These are phyloP conservation scores for Ataeniobius toweri DNA, from an alignment of 2,797 vertebrate genomes.

Conservation along the genomic window DNA sequence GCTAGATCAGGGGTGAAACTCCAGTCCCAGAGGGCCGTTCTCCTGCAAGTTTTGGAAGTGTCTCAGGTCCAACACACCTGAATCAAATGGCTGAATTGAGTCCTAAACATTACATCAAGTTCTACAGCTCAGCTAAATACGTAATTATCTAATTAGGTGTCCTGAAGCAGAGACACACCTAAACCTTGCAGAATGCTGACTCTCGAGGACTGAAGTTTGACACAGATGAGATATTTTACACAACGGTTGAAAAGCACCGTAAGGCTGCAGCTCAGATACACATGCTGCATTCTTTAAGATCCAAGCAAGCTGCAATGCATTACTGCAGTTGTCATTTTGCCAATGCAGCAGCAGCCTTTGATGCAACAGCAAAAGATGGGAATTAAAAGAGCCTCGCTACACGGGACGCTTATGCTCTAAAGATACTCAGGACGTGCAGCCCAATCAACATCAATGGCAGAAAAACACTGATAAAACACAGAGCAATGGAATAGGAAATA, in stretches of 20 bases:
- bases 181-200: neutral
- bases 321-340: constrained; percentile 57
- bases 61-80: neutral
- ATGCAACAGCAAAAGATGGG: constrained; percentile 42
- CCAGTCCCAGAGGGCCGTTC: neutral
- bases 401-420: constrained; percentile 25
- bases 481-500: constrained; percentile 26
- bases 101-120: neutral
- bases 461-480: constrained; percentile 32
- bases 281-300: constrained; percentile 40
- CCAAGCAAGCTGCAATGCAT: constrained; percentile 47
- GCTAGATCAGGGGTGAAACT: neutral
- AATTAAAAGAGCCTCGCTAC: constrained; percentile 30
- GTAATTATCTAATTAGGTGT: neutral
- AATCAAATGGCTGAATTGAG: neutral
- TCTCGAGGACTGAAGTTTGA: neutral
- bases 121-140: neutral
- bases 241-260: constrained; percentile 60
- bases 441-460: constrained; percentile 40
- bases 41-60: neutral
- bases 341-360: constrained; percentile 53
- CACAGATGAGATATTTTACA: neutral
- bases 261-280: constrained; percentile 37
- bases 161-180: neutral
- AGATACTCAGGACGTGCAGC: constrained; percentile 34